Evolutionary conservation across 2,797 vertebrate genomes (phyloP), one percentile per base, ranked within the genome.

Genomic region (Carduelis carduelis): DNA sequence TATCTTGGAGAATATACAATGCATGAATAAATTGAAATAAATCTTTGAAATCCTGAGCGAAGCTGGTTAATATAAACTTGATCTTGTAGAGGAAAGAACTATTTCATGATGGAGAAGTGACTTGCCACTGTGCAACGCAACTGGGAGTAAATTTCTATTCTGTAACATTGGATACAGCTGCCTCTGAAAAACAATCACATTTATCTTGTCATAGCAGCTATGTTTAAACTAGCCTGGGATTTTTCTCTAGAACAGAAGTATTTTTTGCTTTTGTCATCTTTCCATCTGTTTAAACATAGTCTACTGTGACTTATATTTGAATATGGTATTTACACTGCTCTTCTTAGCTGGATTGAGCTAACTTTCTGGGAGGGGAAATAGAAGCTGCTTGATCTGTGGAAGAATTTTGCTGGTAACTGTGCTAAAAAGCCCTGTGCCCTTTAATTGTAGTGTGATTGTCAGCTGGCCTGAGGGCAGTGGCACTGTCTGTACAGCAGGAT

Each of bases 1-100:
- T 53, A 71, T 85, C 59, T 86, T 61, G 56, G 72, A 72, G 46
- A 34, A 22, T 65, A 83, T 88, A 69, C 26, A 78, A 32, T 72
- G 39, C 79, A 49, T 75, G 43, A 95, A 46, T 91, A 83, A 88
- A 91, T 88, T 83, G 83, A 91, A 95, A 19, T 35, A 83, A 72
- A 11, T 49, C 28, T 95, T 70, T 78, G 79, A 84, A 96, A 77
- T 89, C 27, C 53, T 77, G 8, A 35, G 47, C 12, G 12, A 90
- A 57, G 37, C 56, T 83, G 80, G 30, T 70, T 85, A 90, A 81
- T 46, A 63, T 28, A 86, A 87, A 95, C 87, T 56, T 35, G 26
- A 63, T 92, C 43, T 87, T 63, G 30, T 44, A 34, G 32, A 74
- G 26, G 39, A 53, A 78, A 81, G 57, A 80, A 50, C n/a, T 71